Evolutionary conservation across 2,113 vertebrate species (phyloP).

Genomic region (Chionodraco myersi): DNA sequence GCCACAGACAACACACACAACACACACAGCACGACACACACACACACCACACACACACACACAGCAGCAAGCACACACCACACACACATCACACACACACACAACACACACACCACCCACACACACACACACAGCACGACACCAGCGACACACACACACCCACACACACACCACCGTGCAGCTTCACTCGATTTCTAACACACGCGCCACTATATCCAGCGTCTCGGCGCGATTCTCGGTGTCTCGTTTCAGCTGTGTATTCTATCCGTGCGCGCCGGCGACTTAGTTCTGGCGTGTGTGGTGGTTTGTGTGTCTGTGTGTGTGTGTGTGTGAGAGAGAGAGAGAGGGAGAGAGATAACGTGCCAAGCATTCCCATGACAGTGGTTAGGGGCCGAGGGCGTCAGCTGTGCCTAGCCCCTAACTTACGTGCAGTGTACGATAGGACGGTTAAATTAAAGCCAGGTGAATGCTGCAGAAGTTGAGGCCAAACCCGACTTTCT

Average conservation of each 20-base stretch:
- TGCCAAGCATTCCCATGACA: constrained; percentile 58
- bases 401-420: constrained; percentile 61
- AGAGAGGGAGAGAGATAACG: constrained; percentile 8
- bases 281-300: too few relatives aligned
- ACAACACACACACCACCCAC: neutral
- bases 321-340: too few relatives aligned
- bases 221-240: too few relatives aligned
- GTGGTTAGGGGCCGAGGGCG: constrained; percentile 33
- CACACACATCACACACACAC: constrained; percentile 13
- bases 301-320: too few relatives aligned
- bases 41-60: constrained; percentile 10
- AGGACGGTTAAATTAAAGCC: constrained; percentile 43
- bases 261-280: too few relatives aligned
- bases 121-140: constrained; percentile 18
- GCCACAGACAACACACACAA: constrained; percentile 4
- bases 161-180: constrained; percentile 7
- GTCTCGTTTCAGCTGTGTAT: too few relatives aligned
- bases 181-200: constrained; percentile 34
- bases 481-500: constrained; percentile 13
- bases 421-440: constrained; percentile 41
- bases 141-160: neutral
- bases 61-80: neutral
- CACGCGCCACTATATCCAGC: too few relatives aligned
- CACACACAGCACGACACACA: neutral
- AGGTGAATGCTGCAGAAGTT: constrained; percentile 41